A percentile compares a stretch with the other conserved stretches of the same genome.
These are phyloP conservation scores for Xiphophorus couchianus DNA, from an alignment of 2,113 vertebrate species.

Conservation along the genomic window DNA sequence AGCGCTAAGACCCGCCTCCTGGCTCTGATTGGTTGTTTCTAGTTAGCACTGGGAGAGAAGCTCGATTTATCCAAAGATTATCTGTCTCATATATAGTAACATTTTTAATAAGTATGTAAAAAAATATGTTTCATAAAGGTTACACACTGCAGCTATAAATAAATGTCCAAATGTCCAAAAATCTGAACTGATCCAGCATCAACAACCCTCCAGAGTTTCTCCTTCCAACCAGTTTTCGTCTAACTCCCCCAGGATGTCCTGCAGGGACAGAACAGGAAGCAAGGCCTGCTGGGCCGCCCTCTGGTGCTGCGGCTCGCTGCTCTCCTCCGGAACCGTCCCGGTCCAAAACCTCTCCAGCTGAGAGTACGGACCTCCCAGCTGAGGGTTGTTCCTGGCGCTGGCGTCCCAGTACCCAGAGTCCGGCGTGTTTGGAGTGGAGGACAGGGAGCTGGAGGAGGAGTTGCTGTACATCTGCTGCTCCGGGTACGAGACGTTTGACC, in stretches of 20 bases:
- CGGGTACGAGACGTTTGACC: constrained; percentile 40
- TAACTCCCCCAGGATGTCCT: constrained; percentile 76
- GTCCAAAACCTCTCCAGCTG: constrained; percentile 59
- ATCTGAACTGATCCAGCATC: constrained; percentile 31
- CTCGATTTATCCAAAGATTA: too few relatives aligned
- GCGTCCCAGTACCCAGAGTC: constrained; percentile 73
- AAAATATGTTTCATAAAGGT: too few relatives aligned
- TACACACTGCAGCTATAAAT: too few relatives aligned
- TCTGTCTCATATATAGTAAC: too few relatives aligned
- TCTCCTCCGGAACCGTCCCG: constrained; percentile 1
- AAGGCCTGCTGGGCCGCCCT: constrained; percentile 20
- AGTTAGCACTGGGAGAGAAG: too few relatives aligned
- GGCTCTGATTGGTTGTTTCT: too few relatives aligned
- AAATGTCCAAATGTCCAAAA: not conserved
- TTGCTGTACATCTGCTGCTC: constrained; percentile 49
- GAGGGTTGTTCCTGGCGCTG: constrained; percentile 44
- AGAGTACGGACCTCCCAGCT: not conserved
- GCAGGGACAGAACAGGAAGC: constrained; percentile 74
- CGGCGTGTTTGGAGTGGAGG: constrained; percentile 66
- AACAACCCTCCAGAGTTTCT: constrained; percentile 38
- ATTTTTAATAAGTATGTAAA: too few relatives aligned
- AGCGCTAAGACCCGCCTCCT: too few relatives aligned
- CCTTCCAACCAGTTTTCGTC: constrained; percentile 70
- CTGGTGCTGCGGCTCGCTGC: not conserved
- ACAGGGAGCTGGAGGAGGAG: constrained; percentile 25